phyloP scores from a whole-genome alignment of 2,797 vertebrate species.

The Myotis myotis region DNA sequence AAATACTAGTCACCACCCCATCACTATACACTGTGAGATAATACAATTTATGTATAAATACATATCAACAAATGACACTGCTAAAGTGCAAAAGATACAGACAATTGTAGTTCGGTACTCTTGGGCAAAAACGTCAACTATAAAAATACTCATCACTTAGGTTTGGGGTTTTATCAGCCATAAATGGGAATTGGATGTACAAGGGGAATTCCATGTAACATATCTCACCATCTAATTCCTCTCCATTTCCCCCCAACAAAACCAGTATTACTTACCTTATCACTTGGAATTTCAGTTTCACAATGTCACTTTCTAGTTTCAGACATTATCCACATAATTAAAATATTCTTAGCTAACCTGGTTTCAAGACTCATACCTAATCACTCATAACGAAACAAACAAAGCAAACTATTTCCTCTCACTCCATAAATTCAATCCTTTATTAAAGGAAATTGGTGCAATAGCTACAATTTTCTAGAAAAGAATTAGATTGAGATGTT shows the following conservation, averaged over 20 bases:
- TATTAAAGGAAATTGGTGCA: neutral
- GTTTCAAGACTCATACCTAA: conserved; percentile 49
- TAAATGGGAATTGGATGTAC: neutral
- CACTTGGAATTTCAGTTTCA: conserved; percentile 59
- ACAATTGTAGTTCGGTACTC: neutral
- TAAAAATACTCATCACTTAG: neutral
- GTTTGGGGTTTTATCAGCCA: neutral
- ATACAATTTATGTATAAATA: neutral
- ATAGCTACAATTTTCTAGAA: conserved; percentile 14
- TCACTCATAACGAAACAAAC: neutral
- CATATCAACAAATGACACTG: neutral
- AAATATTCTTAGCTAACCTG: conserved; percentile 54
- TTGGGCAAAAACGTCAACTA: conserved; percentile 21
- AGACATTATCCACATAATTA: conserved; percentile 56
- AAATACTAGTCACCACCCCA: neutral
- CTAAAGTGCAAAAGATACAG: neutral
- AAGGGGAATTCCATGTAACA: neutral
- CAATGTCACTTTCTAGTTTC: conserved; percentile 61
- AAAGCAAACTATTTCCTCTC: conserved; percentile 35
- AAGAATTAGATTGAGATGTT: conserved; percentile 16
- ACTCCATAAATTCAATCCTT: neutral
- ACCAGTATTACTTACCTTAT: conserved; percentile 74
- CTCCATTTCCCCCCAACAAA: neutral
- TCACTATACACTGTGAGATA: neutral
- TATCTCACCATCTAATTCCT: neutral